phyloP scores from a whole-genome alignment of 2,113 vertebrate species.

The Nannobrachium achirus region DNA sequence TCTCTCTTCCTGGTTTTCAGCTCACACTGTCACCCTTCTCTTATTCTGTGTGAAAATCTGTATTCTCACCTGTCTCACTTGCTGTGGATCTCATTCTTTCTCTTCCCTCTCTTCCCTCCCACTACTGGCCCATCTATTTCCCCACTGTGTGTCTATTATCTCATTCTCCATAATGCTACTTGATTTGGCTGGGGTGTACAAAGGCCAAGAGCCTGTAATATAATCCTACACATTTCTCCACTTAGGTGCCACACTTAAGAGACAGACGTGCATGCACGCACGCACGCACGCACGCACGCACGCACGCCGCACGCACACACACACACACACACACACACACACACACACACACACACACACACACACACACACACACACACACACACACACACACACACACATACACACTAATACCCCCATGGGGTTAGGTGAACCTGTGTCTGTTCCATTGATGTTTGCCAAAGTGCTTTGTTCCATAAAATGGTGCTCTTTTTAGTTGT shows the following conservation, averaged over 20 bases:
- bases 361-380: background rate
- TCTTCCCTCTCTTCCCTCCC: constrained; percentile 5
- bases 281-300: constrained; percentile 12
- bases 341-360: background rate
- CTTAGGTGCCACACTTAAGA: constrained; percentile 15
- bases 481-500: constrained; percentile 47
- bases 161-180: constrained; percentile 30
- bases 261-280: background rate
- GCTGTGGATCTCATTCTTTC: constrained; percentile 20
- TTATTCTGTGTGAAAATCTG: background rate
- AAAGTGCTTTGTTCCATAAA: constrained; percentile 62
- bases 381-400: background rate
- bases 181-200: constrained; percentile 17
- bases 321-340: constrained; percentile 15
- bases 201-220: constrained; percentile 2
- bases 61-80: constrained; percentile 1
- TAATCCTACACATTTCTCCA: constrained; percentile 16
- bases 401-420: constrained; percentile 16
- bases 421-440: constrained; percentile 50
- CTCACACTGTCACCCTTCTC: background rate
- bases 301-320: constrained; percentile 2
- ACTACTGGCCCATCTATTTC: background rate
- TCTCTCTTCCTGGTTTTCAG: too few relatives aligned
- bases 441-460: constrained; percentile 55
- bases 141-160: constrained; percentile 9